A percentile compares a stretch with the other conserved stretches of the same genome.
These are phyloP conservation scores for Notechis scutatus DNA, from an alignment of 2,113 vertebrate genomes.

Conservation along the genomic window DNA sequence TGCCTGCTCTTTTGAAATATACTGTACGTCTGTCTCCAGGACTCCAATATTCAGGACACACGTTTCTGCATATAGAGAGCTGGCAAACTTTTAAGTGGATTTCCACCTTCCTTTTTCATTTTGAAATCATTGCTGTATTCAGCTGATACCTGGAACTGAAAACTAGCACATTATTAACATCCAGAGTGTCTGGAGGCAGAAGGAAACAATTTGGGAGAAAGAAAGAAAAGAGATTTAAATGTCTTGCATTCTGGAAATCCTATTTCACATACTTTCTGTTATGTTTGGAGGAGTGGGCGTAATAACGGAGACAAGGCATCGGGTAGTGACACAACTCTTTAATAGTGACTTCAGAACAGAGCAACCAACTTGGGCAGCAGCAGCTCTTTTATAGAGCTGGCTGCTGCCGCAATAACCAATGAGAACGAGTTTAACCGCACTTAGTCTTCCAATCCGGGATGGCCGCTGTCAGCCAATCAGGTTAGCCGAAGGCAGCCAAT, in stretches of 20 bases:
- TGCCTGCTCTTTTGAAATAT: conserved; percentile 62
- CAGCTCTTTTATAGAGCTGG: no score
- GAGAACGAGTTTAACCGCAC: no score
- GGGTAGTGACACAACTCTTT: no score
- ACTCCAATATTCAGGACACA: conserved; percentile 66
- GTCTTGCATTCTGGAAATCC: conserved; percentile 33
- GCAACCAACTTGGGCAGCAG: no score
- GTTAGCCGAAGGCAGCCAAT: no score
- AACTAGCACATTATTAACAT: conserved; percentile 77
- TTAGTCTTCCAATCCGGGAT: no score
- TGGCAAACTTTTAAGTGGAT: conserved; percentile 72
- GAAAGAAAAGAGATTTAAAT: background rate
- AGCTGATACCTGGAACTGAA: conserved; percentile 73
- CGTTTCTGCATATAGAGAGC: conserved; percentile 75
- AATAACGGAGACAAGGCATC: no score
- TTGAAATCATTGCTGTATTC: conserved; percentile 76
- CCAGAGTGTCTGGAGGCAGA: conserved; percentile 67
- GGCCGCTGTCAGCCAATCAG: no score
- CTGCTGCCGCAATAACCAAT: no score
- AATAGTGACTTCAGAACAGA: no score
- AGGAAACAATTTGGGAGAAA: conserved; percentile 63
- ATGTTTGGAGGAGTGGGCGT: no score
- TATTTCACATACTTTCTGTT: conserved; percentile 67
- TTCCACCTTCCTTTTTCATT: conserved; percentile 73
- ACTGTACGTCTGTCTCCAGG: conserved; percentile 75